Percentiles rank a stretch among this genome's conserved stretches.
Evolutionary conservation across 2,888 invertebrate species (phyloP).

Genomic region (Tubulanus polymorphus): DNA sequence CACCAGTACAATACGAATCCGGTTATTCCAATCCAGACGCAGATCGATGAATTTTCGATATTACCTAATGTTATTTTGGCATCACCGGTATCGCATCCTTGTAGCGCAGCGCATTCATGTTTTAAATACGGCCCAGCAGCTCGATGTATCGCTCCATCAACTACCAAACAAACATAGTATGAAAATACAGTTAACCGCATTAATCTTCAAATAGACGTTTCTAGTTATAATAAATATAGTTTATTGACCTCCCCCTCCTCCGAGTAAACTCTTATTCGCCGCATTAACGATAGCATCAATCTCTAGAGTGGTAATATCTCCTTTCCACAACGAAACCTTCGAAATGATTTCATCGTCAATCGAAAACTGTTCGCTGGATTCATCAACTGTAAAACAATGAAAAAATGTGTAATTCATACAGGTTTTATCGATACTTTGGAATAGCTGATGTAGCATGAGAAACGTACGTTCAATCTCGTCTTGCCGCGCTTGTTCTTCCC

Average conservation of each 20-base stretch:
- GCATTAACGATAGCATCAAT: conserved; percentile 88
- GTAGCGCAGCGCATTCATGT: conserved; percentile 68
- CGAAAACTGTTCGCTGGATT: background rate
- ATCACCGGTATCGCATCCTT: conserved; percentile 75
- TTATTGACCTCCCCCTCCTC: conserved; percentile 71
- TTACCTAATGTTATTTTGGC: conserved; percentile 74
- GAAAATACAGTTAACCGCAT: too few relatives aligned
- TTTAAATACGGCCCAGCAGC: conserved; percentile 68
- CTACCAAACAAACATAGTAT: conserved; percentile 55
- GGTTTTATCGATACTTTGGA: background rate
- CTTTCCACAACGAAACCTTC: conserved; percentile 55
- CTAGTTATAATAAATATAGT: too few relatives aligned
- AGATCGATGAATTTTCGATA: background rate
- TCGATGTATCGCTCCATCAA: conserved; percentile 84
- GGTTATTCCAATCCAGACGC: background rate
- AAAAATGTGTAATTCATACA: background rate
- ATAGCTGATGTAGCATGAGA: too few relatives aligned
- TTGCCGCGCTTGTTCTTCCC: conserved; percentile 32
- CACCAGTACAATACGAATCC: background rate
- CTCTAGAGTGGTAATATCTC: conserved; percentile 80
- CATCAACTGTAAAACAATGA: background rate
- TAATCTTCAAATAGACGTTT: too few relatives aligned
- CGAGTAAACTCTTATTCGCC: conserved; percentile 70
- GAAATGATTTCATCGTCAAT: conserved; percentile 30
- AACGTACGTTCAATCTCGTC: conserved; percentile 12